Percentiles rank a stretch among this genome's conserved stretches.
Conservation (phyloP, 1,140 invertebrate species). For the Cotesia vestalis region DNA sequence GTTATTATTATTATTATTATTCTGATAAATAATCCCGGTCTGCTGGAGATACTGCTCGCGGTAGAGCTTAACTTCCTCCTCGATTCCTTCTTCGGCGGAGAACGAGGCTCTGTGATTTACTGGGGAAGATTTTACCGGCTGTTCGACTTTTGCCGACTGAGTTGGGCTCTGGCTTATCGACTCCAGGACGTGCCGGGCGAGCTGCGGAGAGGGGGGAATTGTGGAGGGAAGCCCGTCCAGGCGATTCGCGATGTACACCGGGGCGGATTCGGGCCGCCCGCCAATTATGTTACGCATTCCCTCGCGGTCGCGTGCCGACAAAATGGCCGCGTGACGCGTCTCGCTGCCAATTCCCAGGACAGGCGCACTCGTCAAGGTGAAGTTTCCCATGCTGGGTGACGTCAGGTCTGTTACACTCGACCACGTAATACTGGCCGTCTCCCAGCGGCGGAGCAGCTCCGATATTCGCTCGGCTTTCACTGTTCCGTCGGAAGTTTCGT, state of each 20-base stretch:
- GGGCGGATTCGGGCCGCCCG: conserved; percentile 58
- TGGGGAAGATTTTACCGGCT: conserved; percentile 48
- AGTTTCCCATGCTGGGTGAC: not conserved
- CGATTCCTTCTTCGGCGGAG: conserved; percentile 53
- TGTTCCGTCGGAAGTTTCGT: conserved; percentile 59
- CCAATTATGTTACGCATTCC: conserved; percentile 62
- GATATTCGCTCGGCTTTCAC: conserved; percentile 53
- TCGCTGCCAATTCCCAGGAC: conserved; percentile 17
- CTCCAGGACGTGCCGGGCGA: conserved; percentile 60
- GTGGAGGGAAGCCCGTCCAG: conserved; percentile 58
- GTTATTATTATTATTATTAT: conserved; percentile 46
- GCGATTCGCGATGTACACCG: conserved; percentile 57
- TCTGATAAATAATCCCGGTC: conserved; percentile 52
- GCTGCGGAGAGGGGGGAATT: conserved; percentile 52
- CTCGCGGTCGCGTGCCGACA: conserved; percentile 56
- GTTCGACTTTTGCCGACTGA: conserved; percentile 51
- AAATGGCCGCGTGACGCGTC: conserved; percentile 40
- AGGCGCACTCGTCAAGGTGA: conserved; percentile 3
- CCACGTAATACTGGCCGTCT: conserved; percentile 57
- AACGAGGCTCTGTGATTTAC: conserved; percentile 44
- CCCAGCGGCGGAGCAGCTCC: conserved; percentile 56
- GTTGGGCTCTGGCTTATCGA: conserved; percentile 62
- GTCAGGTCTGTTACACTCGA: conserved; percentile 47
- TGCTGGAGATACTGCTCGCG: conserved; percentile 59
- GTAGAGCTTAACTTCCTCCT: conserved; percentile 49